These are phyloP conservation scores for Ctena decussata DNA, from an alignment of 2,888 invertebrate species.

Conservation along the genomic window DNA sequence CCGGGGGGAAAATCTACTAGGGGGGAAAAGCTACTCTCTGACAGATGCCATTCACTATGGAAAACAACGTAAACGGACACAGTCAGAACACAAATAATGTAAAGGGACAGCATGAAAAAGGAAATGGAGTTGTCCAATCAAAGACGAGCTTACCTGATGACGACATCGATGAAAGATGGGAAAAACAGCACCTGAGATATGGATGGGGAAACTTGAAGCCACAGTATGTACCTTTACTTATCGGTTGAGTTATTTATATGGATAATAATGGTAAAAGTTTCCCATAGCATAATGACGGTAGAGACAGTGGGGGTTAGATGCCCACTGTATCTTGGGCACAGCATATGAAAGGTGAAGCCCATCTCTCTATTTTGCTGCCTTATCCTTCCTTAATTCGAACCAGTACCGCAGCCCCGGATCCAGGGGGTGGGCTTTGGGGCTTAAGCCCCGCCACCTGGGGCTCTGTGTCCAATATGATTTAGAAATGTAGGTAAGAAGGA, in stretches of 20 bases:
- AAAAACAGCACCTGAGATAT: constrained; percentile 56
- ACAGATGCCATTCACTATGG: no score
- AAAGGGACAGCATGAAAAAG: background rate
- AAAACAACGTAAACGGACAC: no score
- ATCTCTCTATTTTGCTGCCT: background rate
- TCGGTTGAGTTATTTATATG: background rate
- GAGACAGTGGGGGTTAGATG: background rate
- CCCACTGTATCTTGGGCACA: background rate
- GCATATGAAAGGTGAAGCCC: background rate
- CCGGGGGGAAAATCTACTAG: no score
- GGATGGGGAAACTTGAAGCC: constrained; percentile 65
- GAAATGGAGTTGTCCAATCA: background rate
- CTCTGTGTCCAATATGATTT: no score
- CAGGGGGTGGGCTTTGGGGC: no score
- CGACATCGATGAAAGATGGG: constrained; percentile 50
- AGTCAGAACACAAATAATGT: no score
- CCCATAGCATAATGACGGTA: no score
- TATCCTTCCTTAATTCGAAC: background rate
- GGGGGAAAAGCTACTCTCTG: no score
- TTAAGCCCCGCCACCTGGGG: no score
- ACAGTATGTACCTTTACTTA: constrained; percentile 16
- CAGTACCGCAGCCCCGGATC: no score
- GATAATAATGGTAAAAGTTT: no score
- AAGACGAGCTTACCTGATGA: background rate
- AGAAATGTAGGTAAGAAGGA: no score